Evolutionary conservation across 2,797 vertebrate species (phyloP), one percentile per base, ranked within the genome.

Genomic region (Argyrosomus regius): DNA sequence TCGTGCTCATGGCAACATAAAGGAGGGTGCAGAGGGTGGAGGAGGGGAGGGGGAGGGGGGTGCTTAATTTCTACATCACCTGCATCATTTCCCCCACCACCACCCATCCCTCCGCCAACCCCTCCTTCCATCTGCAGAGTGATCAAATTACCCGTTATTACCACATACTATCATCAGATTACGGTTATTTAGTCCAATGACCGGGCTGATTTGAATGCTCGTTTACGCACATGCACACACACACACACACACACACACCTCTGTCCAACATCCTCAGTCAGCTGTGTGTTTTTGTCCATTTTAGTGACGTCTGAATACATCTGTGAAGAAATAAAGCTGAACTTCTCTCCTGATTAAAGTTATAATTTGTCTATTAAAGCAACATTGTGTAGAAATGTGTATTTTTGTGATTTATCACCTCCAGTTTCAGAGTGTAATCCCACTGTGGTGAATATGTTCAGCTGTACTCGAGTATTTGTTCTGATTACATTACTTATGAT

Each of bases 141-240:
- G 78, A 85, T 92, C 85, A 88, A 80, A 92, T 90, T 72, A 88
- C 90, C 85, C 73, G 11, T 86, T 73, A 93, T 92, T 91, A 90
- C 81, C 0, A 2, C 64, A 62, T 26, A n/a, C 67, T 56, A 45
- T 77, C 84, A 75, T 76, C 85, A 78, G 82, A 92, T 93, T 82
- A 90, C 91, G 67, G 87, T 90, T 75, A 92, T 91, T 91, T 77
- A 84, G 80, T 41, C 68, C 73, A 67, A 35, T 24, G 54, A 74
- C 64, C 1, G 31, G 49, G 53, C 20, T 12, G 4, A 61, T 85
- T 67, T 26, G 78, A 64, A 53, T 45, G 16, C 63, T 52, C 31
- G 8, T 35, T 39, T 39, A 3, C 35, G 2, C 35, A 39, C 67
- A 61, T 46, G 1, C 58, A 13, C 49, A 45, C 26, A 50, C 70